Base-by-base conservation (phyloP, 1,140 invertebrate species). In the Heliconius nattereri region DNA sequence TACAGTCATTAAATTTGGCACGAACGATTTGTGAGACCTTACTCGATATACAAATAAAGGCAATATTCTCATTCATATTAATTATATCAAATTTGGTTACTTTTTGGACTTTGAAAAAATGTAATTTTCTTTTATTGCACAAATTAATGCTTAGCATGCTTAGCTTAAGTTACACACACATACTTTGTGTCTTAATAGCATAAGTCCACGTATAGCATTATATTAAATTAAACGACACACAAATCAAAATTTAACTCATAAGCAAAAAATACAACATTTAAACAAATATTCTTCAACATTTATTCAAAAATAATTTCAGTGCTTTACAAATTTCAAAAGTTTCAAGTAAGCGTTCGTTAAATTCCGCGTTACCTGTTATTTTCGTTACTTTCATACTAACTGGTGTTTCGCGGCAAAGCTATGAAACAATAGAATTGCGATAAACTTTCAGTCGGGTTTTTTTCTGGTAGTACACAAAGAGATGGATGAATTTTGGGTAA, bases 371-470 rank as follows among this genome's bases (percentile, higher is more conserved):
- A 66, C 60, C 26, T 66, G 60, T n/a, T 66, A 66, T 66, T 66
- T 66, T 66, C n/a, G 57, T 66, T 66, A 66, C 57, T 66, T 66
- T 16, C 23, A 13, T 26, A 66, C 60, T 13, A 29, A 16, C 54
- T 66, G 23, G 52, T 66, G 57, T 16, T 76, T 66, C 60, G 26
- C 26, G 54, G 54, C 74, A 76, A 19, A 76, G 60, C 74, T 66
- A 66, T 75, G 74, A 66, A 75, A 79, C 78, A 79, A 79, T 79
- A 74, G 60, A 79, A 71, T 71, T 54, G 75, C 78, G 66, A 79
- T 79, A 79, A 72, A 79, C 78, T 79, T 79, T 72, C 9, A 71
- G 78, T 57, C 23, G 73, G 60, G 49, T 40, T 57, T 75, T 79
- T 52, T 79, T 79, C 72, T 35, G 35, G n/a, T 45, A 54, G 52